Base-by-base conservation (phyloP, 2,797 vertebrate species). In the Aldrovandia affinis region DNA sequence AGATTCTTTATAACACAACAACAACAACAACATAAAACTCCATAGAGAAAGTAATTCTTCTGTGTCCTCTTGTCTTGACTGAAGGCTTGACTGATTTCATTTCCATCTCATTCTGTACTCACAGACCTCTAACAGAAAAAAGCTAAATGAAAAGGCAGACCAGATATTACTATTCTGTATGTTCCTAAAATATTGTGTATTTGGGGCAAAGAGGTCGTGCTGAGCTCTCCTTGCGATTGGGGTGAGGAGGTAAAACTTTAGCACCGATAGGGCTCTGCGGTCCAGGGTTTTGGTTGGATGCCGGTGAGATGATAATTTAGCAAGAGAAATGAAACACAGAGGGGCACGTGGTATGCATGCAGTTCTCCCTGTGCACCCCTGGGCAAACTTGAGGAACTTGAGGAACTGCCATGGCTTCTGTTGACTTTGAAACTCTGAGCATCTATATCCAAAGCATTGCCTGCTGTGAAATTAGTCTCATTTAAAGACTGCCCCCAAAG, bases 381-480 rank as follows among this genome's bases (percentile, higher is more conserved):
- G 50, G 2, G 83, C 83, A 87, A 85, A 89, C 84, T 85, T 84
- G 82, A 75, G 12, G 54, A 85, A 87, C 83, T n/a, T n/a, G n/a
- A n/a, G n/a, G n/a, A n/a, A n/a, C n/a, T n/a, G n/a, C n/a, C n/a
- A n/a, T n/a, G 28, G 44, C 77, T 54, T 22, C n/a, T 5, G 2
- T 2, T 25, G 22, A 47, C 77, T 65, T 65, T 65, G 25, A 57
- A 57, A 20, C 73, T 47, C 39, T 25, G 25, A 44, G 20, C 7
- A 20, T 7, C 10, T 3, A 77, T 20, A 47, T 44, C 25, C 14
- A 44, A 4, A 0, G 9, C 54, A 47, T 12, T 10, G 6, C 50
- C 47, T n/a, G 25, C 8, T 15, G 73, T 25, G 77, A 30, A 28
- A 77, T 15, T 9, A n/a, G 30, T 4, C 1, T 18, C 75, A 50